A percentile compares a stretch with the other conserved stretches of the same genome.
These are phyloP conservation scores for Caenorhabditis wallacei DNA, from an alignment of 2,888 invertebrate species.

Conservation along the genomic window DNA sequence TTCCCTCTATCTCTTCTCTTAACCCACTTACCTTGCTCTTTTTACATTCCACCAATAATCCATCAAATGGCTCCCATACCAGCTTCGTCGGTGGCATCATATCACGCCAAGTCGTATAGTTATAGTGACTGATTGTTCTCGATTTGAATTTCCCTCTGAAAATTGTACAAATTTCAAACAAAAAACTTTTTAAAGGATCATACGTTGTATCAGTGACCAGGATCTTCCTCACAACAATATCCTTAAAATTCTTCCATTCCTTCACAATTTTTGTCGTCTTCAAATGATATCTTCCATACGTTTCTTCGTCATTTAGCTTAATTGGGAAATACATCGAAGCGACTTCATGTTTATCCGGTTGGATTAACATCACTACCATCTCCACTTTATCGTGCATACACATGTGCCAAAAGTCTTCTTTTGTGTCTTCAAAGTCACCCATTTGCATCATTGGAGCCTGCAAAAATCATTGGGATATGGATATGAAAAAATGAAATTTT, in stretches of 20 bases:
- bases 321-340: not conserved
- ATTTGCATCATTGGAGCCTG: not conserved
- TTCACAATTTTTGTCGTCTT: not conserved
- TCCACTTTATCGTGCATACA: not conserved
- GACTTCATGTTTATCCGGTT: not conserved
- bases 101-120: not conserved
- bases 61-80: not conserved
- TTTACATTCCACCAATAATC: not conserved
- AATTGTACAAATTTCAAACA: not conserved
- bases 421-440: not conserved
- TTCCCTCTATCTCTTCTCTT: not conserved
- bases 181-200: not conserved
- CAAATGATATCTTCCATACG: not conserved
- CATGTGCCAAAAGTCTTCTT: slow-evolving; percentile 17
- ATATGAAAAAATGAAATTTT: too few relatives aligned
- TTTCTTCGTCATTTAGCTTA: not conserved
- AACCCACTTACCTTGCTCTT: slow-evolving; percentile 5
- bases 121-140: not conserved
- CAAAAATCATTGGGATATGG: not conserved
- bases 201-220: not conserved
- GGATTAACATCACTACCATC: not conserved
- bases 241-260: too few relatives aligned
- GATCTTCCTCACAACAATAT: not conserved
- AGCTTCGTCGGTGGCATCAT: not conserved
- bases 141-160: not conserved